Base-by-base conservation (phyloP, 35 echinoderm and acorn worm species). In the Hemicentrotus pulcherrimus region DNA sequence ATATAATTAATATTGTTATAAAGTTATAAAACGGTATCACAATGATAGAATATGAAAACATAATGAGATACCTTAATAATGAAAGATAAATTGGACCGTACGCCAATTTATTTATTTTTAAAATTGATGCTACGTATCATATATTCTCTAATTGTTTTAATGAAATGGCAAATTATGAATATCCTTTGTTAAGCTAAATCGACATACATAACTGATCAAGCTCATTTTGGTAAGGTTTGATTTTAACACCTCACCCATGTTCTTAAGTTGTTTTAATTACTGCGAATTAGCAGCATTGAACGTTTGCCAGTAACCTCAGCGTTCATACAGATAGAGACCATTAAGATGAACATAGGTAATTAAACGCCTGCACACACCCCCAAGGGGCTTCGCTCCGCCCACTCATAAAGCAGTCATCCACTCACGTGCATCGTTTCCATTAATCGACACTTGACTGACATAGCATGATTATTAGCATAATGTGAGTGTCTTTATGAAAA, bases 341-440 rank as follows among this genome's bases (percentile, higher is more conserved):
- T 70, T 18, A 70, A 70, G 61, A 70, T 70, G 61, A 70, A 70
- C 18, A 28, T 78, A 78, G 19, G 65, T 78, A 78, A 78, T 78
- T 78, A 78, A 78, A 78, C 65, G 65, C n/a, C 50, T n/a, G 65
- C 65, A 78, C 65, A 78, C 65, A 28, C 65, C 22, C 65, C 65
- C 65, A n/a, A 22, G 28, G 65, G 65, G 6, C 32, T 90, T 90
- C 24, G 88, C 88, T 90, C 88, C 88, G 31, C 88, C 88, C 88
- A 90, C 88, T 90, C 32, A 6, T 47, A 19, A 3, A 47, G 12
- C 14, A 33, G 31, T 41, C 88, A 16, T 18, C 88, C 88, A 90
- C 12, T 90, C 4, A 46, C 88, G 46, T 30, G 88, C 46, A 30
- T 90, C 88, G 12, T 32, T 90, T 47, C 14, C 88, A 90, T 90